phyloP scores from a whole-genome alignment of 1,140 invertebrate genomes.

The Aphelenchoides fujianensis region DNA sequence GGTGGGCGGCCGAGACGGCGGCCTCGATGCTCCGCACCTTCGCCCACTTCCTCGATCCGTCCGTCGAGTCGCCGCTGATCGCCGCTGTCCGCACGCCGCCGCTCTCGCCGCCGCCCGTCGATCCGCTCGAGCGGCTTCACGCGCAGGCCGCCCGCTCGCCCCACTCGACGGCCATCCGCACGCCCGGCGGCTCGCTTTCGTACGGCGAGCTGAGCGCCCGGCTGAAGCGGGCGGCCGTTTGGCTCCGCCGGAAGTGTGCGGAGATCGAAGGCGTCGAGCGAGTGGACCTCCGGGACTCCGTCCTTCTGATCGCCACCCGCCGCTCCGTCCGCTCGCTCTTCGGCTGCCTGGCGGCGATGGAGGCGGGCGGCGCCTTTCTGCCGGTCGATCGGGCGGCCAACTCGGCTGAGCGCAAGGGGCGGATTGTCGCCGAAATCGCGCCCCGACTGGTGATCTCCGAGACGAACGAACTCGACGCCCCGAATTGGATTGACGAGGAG shows the following conservation, averaged over 20 bases:
- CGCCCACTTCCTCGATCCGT: background rate
- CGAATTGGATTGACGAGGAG: background rate
- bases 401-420: slow-evolving; percentile 11
- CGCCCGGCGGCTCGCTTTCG: background rate
- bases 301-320: background rate
- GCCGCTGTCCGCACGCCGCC: background rate
- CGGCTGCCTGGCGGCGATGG: slow-evolving; percentile 22
- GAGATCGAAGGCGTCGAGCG: background rate
- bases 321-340: slow-evolving; percentile 10
- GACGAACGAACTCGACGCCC: background rate
- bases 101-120: background rate
- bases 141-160: background rate
- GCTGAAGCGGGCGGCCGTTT: background rate
- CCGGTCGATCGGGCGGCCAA: slow-evolving; percentile 25
- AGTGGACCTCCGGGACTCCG: background rate
- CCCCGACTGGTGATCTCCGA: background rate
- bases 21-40: background rate
- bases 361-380: slow-evolving; percentile 31
- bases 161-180: background rate
- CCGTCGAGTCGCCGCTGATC: background rate
- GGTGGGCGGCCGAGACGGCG: background rate
- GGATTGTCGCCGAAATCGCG: slow-evolving; percentile 14
- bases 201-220: background rate
- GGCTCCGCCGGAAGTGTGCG: background rate
- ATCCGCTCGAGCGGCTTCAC: background rate